phyloP scores from a whole-genome alignment of 2,888 invertebrate genomes.

The Drosophila lacicola region DNA sequence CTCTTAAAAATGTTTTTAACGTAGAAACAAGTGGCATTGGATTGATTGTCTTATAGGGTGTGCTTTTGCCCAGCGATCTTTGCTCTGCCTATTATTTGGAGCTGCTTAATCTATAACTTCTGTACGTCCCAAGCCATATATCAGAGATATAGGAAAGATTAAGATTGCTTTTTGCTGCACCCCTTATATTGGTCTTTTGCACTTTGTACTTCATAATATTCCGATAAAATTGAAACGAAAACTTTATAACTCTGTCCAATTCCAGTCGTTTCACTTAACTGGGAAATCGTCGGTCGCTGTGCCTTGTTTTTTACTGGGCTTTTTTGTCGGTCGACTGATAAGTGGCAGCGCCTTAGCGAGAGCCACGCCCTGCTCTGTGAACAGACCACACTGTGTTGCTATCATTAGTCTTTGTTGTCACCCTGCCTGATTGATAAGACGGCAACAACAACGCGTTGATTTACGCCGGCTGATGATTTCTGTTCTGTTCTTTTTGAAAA shows the following conservation, averaged over 20 bases:
- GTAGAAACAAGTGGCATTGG: slow-evolving; percentile 14
- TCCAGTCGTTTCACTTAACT: slow-evolving; percentile 22
- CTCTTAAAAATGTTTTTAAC: background rate
- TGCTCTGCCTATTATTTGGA: slow-evolving; percentile 14
- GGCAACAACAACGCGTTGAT: slow-evolving; percentile 30
- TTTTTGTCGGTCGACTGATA: slow-evolving; percentile 38
- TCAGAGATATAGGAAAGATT: background rate
- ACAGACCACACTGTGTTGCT: slow-evolving; percentile 31
- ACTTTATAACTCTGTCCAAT: slow-evolving; percentile 1
- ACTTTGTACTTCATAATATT: slow-evolving; percentile 21
- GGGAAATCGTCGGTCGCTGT: slow-evolving; percentile 12
- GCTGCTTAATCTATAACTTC: slow-evolving; percentile 29
- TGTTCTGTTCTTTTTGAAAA: slow-evolving; percentile 16
- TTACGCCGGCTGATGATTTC: slow-evolving; percentile 53
- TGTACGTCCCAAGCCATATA: background rate
- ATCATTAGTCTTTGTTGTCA: slow-evolving; percentile 50
- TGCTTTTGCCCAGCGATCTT: slow-evolving; percentile 6
- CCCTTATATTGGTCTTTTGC: slow-evolving; percentile 3
- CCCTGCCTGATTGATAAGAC: slow-evolving; percentile 44
- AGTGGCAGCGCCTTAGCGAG: slow-evolving; percentile 24
- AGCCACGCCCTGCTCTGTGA: slow-evolving; percentile 36
- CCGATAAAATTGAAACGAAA: slow-evolving; percentile 23
- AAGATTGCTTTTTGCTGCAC: slow-evolving; percentile 1
- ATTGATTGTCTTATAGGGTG: slow-evolving; percentile 3
- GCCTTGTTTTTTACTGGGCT: slow-evolving; percentile 2